Base-by-base conservation (phyloP, 2,888 invertebrate genomes). In the Xanthorhoe spadicearia region DNA sequence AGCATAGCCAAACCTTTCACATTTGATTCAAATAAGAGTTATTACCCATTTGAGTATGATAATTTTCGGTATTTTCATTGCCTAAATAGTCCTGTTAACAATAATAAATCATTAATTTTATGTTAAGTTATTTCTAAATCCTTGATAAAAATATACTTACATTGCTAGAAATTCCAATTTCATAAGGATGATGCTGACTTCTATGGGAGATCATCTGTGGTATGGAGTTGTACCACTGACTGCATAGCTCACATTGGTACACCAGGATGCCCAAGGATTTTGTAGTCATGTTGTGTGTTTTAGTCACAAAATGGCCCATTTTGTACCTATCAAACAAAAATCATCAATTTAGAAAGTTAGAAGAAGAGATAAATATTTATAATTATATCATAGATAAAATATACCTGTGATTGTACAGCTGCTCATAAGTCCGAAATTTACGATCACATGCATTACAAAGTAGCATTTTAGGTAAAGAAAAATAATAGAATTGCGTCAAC, bases 361-460 rank as follows among this genome's bases (percentile, higher is more conserved):
- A 43, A 13, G 38, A 1, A 10, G 0, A 43, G 13, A 43, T 43
- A 13, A 13, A 43, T 43, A 13, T 13, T 43, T 43, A 32, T 13
- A 38, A 38, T 23, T 23, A 43, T 13, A 43, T 13, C 1, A 2
- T 13, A 13, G 5, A 43, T 38, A 10, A 43, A 13, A 43, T 43
- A 13, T 74, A 92, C 93, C 93, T 90, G 76, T 93, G 93, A 71
- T 86, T 90, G 72, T 93, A 93, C 46, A 93, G 77, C 72, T 92
- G 92, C 63, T 93, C 92, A 74, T 93, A 92, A 74, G 85, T 92
- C 63, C 87, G 83, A 75, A 93, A 93, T 76, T 93, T 93, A 10
- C 92, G 83, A 73, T 93, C 92, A 77, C 93, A 93, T 54, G 85
- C 84, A 78, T 92, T 92, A 77, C 93, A 93, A 4, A 93, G 78